A percentile compares a stretch with the other conserved stretches of the same genome.
phyloP scores from a whole-genome alignment of 1,140 invertebrate genomes.

The Ceratina japonica region DNA sequence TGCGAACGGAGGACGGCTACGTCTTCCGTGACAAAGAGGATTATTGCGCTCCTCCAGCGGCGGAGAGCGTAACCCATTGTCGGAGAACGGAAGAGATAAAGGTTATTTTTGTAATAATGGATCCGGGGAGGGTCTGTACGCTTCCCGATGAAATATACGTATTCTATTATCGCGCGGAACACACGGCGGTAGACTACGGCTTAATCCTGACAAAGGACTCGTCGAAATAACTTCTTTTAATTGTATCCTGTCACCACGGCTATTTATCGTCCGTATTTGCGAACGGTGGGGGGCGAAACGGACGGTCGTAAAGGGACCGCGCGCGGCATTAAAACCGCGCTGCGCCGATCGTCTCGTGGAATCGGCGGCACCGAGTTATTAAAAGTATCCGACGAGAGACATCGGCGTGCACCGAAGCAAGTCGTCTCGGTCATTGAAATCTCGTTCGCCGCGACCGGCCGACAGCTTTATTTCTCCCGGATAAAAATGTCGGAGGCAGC shows the following conservation, averaged over 20 bases:
- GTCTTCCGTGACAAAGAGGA: conserved; percentile 41
- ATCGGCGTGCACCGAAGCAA: background rate
- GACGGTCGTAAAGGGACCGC: conserved; percentile 12
- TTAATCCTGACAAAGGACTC: conserved; percentile 41
- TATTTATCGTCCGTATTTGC: conserved; percentile 40
- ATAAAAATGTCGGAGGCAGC: background rate
- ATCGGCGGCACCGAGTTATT: background rate
- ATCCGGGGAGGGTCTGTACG: conserved; percentile 20
- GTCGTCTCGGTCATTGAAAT: background rate
- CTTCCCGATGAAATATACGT: conserved; percentile 25
- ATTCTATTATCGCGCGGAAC: conserved; percentile 29
- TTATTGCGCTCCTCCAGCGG: background rate
- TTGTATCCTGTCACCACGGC: conserved; percentile 31
- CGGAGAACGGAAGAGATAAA: conserved; percentile 25
- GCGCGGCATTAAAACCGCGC: conserved; percentile 12
- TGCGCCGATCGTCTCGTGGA: background rate
- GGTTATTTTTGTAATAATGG: conserved; percentile 55
- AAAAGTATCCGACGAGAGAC: background rate
- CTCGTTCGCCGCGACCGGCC: background rate
- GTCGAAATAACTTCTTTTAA: conserved; percentile 42
- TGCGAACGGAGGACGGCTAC: conserved; percentile 32
- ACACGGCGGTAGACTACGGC: background rate
- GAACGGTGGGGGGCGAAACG: background rate
- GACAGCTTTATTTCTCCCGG: background rate
- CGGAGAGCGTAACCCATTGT: conserved; percentile 13